Evolutionary conservation across 1,140 invertebrate genomes (phyloP).

Genomic region (Argopecten irradians): DNA sequence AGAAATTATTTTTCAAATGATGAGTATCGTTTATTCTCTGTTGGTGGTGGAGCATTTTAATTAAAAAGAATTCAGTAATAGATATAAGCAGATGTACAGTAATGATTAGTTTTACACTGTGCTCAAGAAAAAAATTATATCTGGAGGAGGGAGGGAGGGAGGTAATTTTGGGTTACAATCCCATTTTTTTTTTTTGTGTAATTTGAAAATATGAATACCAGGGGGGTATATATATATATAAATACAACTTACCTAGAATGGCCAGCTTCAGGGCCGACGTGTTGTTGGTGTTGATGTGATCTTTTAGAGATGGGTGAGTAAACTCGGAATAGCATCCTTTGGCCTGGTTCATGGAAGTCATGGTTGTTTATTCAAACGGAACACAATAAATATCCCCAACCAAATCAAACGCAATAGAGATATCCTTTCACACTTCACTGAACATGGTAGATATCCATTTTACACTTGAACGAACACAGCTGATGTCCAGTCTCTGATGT

Average conservation of each 20-base stretch:
- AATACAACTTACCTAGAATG: conserved; percentile 31
- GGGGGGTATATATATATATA: neutral
- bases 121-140: too few relatives aligned
- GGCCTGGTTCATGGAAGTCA: neutral
- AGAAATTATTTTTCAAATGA: too few relatives aligned
- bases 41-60: too few relatives aligned
- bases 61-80: too few relatives aligned
- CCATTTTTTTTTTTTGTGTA: too few relatives aligned
- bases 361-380: neutral
- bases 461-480: neutral
- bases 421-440: neutral
- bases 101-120: too few relatives aligned
- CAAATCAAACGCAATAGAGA: neutral
- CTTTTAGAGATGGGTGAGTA: conserved; percentile 37
- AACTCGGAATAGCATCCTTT: conserved; percentile 39
- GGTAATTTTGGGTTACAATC: too few relatives aligned
- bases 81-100: too few relatives aligned
- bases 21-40: too few relatives aligned
- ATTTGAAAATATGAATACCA: too few relatives aligned
- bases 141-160: too few relatives aligned
- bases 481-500: neutral
- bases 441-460: conserved; percentile 11
- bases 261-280: conserved; percentile 28
- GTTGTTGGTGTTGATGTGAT: conserved; percentile 38
- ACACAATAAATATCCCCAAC: conserved; percentile 5